Conservation (phyloP, 2,797 vertebrate genomes). For the Rhinella marina region DNA sequence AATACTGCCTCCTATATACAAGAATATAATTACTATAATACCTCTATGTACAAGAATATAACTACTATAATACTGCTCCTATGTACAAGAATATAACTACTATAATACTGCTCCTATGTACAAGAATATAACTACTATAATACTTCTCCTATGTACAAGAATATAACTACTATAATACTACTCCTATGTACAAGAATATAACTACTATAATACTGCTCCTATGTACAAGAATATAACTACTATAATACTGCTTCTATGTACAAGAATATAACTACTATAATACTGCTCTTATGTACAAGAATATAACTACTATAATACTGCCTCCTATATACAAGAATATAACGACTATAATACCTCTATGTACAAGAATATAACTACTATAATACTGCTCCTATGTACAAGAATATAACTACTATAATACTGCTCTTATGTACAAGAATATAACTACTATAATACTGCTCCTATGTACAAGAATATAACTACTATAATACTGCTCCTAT, state of each 20-base stretch:
- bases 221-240: constrained; percentile 21
- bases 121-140: constrained; percentile 29
- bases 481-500: too few relatives aligned
- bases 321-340: background rate
- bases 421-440: too few relatives aligned
- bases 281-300: background rate
- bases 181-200: constrained; percentile 6
- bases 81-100: background rate
- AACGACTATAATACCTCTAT: background rate
- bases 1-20: background rate
- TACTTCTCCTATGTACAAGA: background rate
- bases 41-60: background rate
- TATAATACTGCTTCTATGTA: background rate
- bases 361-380: background rate
- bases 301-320: background rate
- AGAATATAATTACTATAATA: constrained; percentile 11
- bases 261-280: constrained; percentile 1
- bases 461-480: too few relatives aligned
- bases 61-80: constrained; percentile 9
- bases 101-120: constrained; percentile 3
- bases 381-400: too few relatives aligned
- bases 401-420: too few relatives aligned
- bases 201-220: background rate
- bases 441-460: too few relatives aligned
- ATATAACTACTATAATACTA: constrained; percentile 18